Conservation (phyloP, 2,797 vertebrate species). For the Halcyon chelicuti region DNA sequence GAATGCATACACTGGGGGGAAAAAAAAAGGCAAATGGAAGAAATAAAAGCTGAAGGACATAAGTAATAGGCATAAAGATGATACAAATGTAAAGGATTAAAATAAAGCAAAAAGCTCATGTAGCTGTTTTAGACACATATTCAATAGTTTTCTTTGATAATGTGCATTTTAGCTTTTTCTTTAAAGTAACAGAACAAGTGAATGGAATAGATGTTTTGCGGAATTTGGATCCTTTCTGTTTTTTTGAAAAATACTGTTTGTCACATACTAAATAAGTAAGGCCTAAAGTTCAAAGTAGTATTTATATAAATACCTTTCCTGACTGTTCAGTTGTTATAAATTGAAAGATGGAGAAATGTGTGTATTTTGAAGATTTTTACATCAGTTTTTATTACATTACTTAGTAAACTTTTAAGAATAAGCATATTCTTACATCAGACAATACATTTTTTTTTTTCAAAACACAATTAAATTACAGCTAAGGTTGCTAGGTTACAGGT, state of each 20-base stretch:
- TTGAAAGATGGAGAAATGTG: background rate
- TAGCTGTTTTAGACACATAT: background rate
- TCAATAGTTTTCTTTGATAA: background rate
- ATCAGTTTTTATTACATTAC: background rate
- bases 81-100: background rate
- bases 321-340: background rate
- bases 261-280: background rate
- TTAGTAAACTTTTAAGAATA: background rate
- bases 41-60: background rate
- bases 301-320: background rate
- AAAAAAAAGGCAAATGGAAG: background rate
- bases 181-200: background rate
- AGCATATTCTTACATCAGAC: background rate
- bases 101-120: background rate
- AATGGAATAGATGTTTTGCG: background rate
- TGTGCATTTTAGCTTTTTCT: background rate
- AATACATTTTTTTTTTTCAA: background rate
- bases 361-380: background rate
- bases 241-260: background rate
- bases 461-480: background rate
- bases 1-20: background rate
- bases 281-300: background rate
- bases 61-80: background rate
- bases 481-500: constrained; percentile 42
- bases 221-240: background rate